A percentile compares a stretch with the other conserved stretches of the same genome.
phyloP scores from a whole-genome alignment of 2,113 vertebrate genomes.

The Dromiciops gliroides region DNA sequence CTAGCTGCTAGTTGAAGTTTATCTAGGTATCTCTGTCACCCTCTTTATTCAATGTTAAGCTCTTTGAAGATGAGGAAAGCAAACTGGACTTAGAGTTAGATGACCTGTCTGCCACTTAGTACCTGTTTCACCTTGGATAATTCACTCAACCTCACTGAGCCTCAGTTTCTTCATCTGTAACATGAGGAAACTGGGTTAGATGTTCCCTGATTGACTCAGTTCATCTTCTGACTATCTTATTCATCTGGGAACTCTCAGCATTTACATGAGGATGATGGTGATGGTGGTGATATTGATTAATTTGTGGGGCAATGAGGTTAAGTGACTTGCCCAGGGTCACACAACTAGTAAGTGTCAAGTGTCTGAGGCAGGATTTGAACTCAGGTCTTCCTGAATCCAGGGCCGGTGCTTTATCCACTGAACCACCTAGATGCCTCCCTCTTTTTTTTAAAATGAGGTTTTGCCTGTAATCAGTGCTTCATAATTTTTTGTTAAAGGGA shows the following conservation, averaged over 20 bases:
- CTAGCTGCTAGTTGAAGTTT: neutral
- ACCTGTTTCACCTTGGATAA: neutral
- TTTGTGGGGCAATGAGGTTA: too few relatives aligned
- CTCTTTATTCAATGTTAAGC: neutral
- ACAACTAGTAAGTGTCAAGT: too few relatives aligned
- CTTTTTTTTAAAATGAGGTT: too few relatives aligned
- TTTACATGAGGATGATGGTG: too few relatives aligned
- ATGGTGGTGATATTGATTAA: too few relatives aligned
- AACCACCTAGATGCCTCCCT: too few relatives aligned
- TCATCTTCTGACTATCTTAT: neutral
- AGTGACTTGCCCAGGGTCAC: too few relatives aligned
- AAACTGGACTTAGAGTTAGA: neutral
- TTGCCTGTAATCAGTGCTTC: neutral
- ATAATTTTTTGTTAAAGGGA: neutral
- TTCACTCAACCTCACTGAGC: neutral
- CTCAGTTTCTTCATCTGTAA: neutral
- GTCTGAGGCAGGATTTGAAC: too few relatives aligned
- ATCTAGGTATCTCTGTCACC: neutral
- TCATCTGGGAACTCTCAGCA: neutral
- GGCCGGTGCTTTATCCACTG: too few relatives aligned
- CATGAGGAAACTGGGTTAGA: neutral
- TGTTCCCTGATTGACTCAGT: neutral
- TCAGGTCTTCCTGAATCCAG: too few relatives aligned
- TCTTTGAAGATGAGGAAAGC: neutral
- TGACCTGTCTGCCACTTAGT: neutral